phyloP scores from a whole-genome alignment of 2,797 vertebrate genomes.

The Pangasius macronema region DNA sequence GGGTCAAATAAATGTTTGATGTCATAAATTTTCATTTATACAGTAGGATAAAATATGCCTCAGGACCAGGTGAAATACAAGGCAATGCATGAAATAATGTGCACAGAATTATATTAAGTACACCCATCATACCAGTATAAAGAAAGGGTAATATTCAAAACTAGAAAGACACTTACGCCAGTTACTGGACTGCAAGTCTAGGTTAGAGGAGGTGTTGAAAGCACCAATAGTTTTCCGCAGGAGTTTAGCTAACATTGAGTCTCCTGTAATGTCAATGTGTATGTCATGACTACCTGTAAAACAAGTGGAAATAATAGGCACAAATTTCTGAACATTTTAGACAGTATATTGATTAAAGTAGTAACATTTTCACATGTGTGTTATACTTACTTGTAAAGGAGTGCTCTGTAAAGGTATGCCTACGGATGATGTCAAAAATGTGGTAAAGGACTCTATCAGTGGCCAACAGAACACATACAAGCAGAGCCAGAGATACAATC shows the following conservation, averaged over 20 bases:
- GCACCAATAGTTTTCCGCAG: conserved; percentile 78
- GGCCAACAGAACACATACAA: conserved; percentile 69
- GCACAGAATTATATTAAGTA: background rate
- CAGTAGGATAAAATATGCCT: background rate
- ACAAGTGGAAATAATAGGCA: background rate
- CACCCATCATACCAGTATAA: background rate
- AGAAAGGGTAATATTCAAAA: background rate
- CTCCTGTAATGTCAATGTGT: conserved; percentile 77
- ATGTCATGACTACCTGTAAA: conserved; percentile 77
- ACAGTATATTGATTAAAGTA: background rate
- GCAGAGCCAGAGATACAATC: conserved; percentile 68
- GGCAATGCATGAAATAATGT: background rate
- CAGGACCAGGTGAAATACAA: background rate
- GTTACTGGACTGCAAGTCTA: conserved; percentile 72
- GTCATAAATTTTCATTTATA: background rate
- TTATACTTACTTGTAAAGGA: conserved; percentile 79
- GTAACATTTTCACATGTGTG: conserved; percentile 24
- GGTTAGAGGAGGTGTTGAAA: conserved; percentile 78
- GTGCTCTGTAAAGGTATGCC: conserved; percentile 78
- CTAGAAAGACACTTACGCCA: conserved; percentile 65
- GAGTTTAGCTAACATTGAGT: conserved; percentile 81
- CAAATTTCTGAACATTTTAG: conserved; percentile 1
- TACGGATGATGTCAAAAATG: conserved; percentile 78
- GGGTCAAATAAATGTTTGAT: conserved; percentile 12
- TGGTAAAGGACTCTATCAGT: conserved; percentile 77